These are phyloP conservation scores for Benitochromis conjunctus DNA, from an alignment of 2,113 vertebrate species.

Conservation along the genomic window DNA sequence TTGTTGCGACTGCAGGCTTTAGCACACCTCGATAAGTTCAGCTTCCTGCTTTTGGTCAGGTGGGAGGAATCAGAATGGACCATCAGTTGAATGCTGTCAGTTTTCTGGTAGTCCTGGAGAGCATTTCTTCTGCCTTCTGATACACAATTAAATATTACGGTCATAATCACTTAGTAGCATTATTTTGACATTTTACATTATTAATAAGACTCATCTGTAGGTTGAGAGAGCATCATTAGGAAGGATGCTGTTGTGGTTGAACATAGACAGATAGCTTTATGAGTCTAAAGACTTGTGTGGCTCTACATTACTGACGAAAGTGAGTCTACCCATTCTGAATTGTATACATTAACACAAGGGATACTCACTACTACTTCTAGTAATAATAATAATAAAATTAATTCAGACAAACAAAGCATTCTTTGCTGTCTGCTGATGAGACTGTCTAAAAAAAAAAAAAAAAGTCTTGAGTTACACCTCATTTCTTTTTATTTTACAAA, in stretches of 20 bases:
- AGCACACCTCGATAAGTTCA: constrained; percentile 86
- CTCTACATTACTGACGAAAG: background rate
- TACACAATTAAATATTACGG: background rate
- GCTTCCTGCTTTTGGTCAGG: constrained; percentile 81
- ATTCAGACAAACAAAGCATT: background rate
- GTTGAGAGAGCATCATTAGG: background rate
- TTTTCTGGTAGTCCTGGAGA: constrained; percentile 93
- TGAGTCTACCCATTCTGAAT: background rate
- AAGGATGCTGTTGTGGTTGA: background rate
- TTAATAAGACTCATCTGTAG: background rate
- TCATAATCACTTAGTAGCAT: background rate
- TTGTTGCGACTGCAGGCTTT: constrained; percentile 86
- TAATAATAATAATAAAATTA: background rate
- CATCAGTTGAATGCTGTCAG: constrained; percentile 75
- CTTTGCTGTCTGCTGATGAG: background rate
- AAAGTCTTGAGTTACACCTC: too few relatives aligned
- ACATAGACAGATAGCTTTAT: background rate
- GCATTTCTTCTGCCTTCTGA: constrained; percentile 86
- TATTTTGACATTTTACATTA: background rate
- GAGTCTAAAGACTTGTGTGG: background rate
- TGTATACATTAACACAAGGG: background rate
- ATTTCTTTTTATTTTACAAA: background rate
- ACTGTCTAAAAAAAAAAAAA: background rate
- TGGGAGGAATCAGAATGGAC: constrained; percentile 70
- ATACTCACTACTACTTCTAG: background rate